A percentile compares a stretch with the other conserved stretches of the same genome.
These are phyloP conservation scores for Carposina sasakii DNA, from an alignment of 1,140 invertebrate genomes.

Conservation along the genomic window DNA sequence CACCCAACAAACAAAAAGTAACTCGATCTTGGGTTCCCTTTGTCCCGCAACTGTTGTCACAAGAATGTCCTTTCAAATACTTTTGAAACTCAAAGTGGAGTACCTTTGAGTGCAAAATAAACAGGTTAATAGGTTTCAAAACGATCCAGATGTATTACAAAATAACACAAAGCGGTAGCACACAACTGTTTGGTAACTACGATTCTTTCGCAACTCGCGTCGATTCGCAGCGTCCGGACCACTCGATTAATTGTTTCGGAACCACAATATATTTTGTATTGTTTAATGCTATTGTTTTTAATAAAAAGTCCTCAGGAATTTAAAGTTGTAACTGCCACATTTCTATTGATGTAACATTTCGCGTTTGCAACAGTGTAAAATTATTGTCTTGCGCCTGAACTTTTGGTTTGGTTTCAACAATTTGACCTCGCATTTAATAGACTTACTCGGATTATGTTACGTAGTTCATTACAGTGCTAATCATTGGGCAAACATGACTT, in stretches of 20 bases:
- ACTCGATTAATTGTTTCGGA: slow-evolving; percentile 69
- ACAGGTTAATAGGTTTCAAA: slow-evolving; percentile 71
- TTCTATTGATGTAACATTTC: no score
- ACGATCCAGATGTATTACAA: slow-evolving; percentile 71
- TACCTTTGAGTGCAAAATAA: slow-evolving; percentile 60
- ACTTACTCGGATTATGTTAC: slow-evolving; percentile 26
- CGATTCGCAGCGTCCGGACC: slow-evolving; percentile 69
- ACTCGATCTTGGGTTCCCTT: slow-evolving; percentile 56
- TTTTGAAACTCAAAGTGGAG: slow-evolving; percentile 43
- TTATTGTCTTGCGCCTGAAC: no score
- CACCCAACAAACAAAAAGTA: slow-evolving; percentile 60
- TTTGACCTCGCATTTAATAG: slow-evolving; percentile 40
- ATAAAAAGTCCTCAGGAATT: no score
- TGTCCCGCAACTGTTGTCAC: slow-evolving; percentile 48
- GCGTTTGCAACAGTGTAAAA: no score
- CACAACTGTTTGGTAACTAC: slow-evolving; percentile 65
- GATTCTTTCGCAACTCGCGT: slow-evolving; percentile 62
- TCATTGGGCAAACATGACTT: slow-evolving; percentile 28
- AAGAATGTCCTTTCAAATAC: slow-evolving; percentile 49
- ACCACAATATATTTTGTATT: no score
- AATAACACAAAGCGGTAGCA: slow-evolving; percentile 67
- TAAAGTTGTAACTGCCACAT: no score
- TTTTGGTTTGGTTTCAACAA: no score
- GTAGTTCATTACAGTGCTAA: slow-evolving; percentile 21
- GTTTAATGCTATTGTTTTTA: no score